Conservation (phyloP, 2,797 vertebrate species). For the Pelochelys cantorii region DNA sequence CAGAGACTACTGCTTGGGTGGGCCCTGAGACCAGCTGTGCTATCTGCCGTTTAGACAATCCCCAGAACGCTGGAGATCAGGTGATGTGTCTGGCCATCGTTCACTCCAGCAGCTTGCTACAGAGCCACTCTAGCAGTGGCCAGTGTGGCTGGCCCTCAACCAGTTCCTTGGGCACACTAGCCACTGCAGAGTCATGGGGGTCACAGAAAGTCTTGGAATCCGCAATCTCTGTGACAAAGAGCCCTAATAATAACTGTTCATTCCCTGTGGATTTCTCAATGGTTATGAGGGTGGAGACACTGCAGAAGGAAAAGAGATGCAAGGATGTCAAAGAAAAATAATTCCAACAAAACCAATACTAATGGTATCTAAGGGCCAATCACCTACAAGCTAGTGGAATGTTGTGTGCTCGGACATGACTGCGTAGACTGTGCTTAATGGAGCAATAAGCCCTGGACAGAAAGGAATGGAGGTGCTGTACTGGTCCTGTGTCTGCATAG, state of each 20-base stretch:
- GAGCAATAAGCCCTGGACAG: background rate
- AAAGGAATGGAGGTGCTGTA: background rate
- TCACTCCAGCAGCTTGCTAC: too few species aligned
- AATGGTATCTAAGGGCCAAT: background rate
- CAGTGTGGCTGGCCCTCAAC: too few species aligned
- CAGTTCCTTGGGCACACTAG: too few species aligned
- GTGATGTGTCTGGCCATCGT: too few species aligned
- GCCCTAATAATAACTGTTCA: background rate
- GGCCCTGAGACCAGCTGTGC: too few species aligned
- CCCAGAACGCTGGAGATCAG: too few species aligned
- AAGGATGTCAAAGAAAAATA: background rate
- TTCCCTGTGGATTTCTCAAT: conserved; percentile 1
- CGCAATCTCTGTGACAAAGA: too few species aligned
- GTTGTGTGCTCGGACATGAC: background rate
- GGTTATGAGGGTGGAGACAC: background rate
- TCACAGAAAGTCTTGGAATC: too few species aligned
- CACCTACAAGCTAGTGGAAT: background rate
- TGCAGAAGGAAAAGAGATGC: background rate
- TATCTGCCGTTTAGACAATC: too few species aligned
- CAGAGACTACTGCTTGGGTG: too few species aligned
- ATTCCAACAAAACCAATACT: background rate
- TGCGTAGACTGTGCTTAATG: background rate
- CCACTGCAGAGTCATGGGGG: too few species aligned
- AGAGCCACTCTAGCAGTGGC: too few species aligned
- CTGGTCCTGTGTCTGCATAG: background rate